Percentiles rank a stretch among this genome's conserved stretches.
These are phyloP conservation scores for Tiaroga cobitis DNA, from an alignment of 2,797 vertebrate genomes.

Conservation along the genomic window DNA sequence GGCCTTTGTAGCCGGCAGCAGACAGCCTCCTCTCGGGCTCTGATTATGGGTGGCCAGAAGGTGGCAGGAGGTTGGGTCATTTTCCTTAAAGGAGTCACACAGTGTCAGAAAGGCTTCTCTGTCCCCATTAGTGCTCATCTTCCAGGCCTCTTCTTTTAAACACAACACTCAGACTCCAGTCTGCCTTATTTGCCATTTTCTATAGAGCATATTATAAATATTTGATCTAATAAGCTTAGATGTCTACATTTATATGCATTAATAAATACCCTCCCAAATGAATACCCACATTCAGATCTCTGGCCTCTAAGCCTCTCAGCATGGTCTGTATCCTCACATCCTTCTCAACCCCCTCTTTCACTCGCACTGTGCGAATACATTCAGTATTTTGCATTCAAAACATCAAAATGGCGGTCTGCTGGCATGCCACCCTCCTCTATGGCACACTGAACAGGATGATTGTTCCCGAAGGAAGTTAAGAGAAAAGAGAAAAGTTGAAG, in stretches of 20 bases:
- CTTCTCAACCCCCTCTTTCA: background rate
- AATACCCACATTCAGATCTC: conserved; percentile 1
- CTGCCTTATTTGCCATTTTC: conserved; percentile 11
- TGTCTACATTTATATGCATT: background rate
- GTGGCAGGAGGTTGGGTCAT: conserved; percentile 31
- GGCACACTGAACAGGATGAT: conserved; percentile 26
- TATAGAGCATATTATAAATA: background rate
- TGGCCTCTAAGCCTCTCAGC: background rate
- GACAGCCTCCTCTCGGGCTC: conserved; percentile 3
- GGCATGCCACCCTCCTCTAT: conserved; percentile 12
- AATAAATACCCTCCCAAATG: background rate
- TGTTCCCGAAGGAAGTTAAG: conserved; percentile 32
- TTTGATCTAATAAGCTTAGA: conserved; percentile 16
- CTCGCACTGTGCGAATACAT: conserved; percentile 25
- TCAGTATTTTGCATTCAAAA: conserved; percentile 49
- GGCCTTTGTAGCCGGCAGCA: background rate
- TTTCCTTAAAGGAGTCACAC: background rate
- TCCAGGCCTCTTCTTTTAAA: background rate
- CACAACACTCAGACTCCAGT: background rate
- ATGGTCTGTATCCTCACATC: background rate
- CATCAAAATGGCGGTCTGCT: conserved; percentile 29
- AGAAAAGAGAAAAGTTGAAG: conserved; percentile 34
- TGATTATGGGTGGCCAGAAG: conserved; percentile 35
- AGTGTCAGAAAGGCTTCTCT: conserved; percentile 1
- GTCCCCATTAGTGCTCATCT: conserved; percentile 28